These are phyloP conservation scores for Lordiphosa stackelbergi DNA, from an alignment of 1,140 invertebrate genomes.

Conservation along the genomic window DNA sequence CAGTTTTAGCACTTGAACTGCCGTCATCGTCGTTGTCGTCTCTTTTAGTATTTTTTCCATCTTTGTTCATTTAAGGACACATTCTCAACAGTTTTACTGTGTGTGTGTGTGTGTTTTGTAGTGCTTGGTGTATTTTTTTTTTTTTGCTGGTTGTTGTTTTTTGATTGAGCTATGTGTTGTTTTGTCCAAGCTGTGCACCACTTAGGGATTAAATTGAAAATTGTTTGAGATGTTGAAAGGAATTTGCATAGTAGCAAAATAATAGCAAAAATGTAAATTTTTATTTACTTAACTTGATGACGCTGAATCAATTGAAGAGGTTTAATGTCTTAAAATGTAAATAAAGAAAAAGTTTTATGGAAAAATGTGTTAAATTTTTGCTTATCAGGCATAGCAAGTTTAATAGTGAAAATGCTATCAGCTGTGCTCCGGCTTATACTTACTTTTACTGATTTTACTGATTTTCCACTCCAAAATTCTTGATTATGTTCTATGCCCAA, in stretches of 20 bases:
- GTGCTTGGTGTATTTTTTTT: slow-evolving; percentile 4
- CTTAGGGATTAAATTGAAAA: slow-evolving; percentile 46
- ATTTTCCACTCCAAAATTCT: no score
- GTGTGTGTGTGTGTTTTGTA: background rate
- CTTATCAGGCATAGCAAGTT: no score
- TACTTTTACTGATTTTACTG: no score
- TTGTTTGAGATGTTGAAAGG: slow-evolving; percentile 10
- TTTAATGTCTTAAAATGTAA: no score
- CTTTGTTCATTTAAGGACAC: slow-evolving; percentile 14
- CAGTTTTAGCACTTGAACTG: slow-evolving; percentile 42
- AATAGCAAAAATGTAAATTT: background rate
- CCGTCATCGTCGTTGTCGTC: background rate
- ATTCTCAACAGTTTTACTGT: slow-evolving; percentile 8
- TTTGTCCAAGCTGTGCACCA: slow-evolving; percentile 1
- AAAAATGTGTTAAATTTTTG: no score
- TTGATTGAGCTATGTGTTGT: slow-evolving; percentile 4
- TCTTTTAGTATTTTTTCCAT: background rate
- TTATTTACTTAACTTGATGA: no score
- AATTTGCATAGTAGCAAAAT: background rate
- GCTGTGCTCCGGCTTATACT: no score
- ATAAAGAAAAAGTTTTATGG: no score
- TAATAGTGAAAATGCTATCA: no score
- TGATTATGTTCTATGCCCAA: no score
- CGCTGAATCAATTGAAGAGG: no score
- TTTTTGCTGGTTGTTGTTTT: slow-evolving; percentile 14